Percentiles rank a stretch among this genome's conserved stretches.
Evolutionary conservation across 1,140 invertebrate genomes (phyloP).

Genomic region (Metaphire vulgaris): DNA sequence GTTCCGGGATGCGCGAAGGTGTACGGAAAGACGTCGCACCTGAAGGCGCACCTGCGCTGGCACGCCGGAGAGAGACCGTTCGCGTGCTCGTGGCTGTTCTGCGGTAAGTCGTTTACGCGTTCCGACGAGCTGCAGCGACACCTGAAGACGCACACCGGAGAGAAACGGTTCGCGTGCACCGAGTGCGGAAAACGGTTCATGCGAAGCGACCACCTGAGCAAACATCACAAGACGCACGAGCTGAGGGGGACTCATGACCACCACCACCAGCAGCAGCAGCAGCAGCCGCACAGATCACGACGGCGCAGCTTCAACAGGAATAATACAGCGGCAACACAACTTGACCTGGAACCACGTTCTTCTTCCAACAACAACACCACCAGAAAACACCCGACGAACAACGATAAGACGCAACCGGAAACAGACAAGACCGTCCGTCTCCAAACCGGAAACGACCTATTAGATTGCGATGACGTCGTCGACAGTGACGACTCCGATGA

Average conservation of each 20-base stretch:
- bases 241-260: conserved; percentile 47
- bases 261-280: not conserved
- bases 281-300: no score
- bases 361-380: not conserved
- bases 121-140: conserved; percentile 90
- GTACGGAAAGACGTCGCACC: conserved; percentile 74
- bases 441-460: no score
- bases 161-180: conserved; percentile 84
- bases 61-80: conserved; percentile 51
- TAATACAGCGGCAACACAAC: not conserved
- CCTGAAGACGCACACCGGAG: conserved; percentile 81
- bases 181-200: conserved; percentile 85
- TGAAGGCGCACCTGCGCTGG: conserved; percentile 66
- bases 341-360: not conserved
- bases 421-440: no score
- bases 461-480: not conserved
- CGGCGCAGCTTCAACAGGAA: not conserved
- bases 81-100: conserved; percentile 76
- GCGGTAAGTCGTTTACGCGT: conserved; percentile 80
- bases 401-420: no score
- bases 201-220: conserved; percentile 61
- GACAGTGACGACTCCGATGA: not conserved
- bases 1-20: conserved; percentile 98
- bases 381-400: not conserved
- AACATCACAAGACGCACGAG: conserved; percentile 49